These are phyloP conservation scores for Hermatobates lingyangjiaoensis DNA, from an alignment of 1,140 invertebrate species.

Conservation along the genomic window DNA sequence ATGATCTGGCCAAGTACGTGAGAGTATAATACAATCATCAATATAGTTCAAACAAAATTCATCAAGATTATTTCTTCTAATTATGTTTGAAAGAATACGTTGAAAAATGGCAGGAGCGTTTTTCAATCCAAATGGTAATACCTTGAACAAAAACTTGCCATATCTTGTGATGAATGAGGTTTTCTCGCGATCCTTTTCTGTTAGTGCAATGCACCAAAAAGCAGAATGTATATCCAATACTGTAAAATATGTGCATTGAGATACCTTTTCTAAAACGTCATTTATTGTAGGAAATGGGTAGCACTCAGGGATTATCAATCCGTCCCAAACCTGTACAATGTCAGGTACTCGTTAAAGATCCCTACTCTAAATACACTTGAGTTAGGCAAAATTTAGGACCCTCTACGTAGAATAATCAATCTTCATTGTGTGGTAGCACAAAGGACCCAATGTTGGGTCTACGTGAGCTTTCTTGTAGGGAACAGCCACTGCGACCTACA, in stretches of 20 bases:
- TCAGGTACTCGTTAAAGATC: too few relatives aligned
- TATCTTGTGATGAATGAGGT: slow-evolving; percentile 16
- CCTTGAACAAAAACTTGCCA: slow-evolving; percentile 13
- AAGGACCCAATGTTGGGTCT: too few relatives aligned
- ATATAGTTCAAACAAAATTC: slow-evolving; percentile 27
- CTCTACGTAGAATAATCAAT: too few relatives aligned
- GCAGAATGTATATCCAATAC: slow-evolving; percentile 15
- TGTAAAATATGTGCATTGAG: slow-evolving; percentile 11
- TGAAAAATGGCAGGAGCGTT: slow-evolving; percentile 21
- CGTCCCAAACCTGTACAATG: too few relatives aligned
- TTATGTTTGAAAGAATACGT: slow-evolving; percentile 21
- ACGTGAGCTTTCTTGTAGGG: too few relatives aligned
- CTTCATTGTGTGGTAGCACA: too few relatives aligned
- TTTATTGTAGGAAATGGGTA: slow-evolving; percentile 14
- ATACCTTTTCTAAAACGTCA: slow-evolving; percentile 11
- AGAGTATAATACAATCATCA: slow-evolving; percentile 17
- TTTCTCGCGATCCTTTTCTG: slow-evolving; percentile 14
- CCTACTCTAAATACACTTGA: too few relatives aligned
- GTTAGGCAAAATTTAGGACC: too few relatives aligned
- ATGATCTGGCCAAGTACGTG: slow-evolving; percentile 16
- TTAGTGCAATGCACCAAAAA: slow-evolving; percentile 15
- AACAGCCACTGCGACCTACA: too few relatives aligned
- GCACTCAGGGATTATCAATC: too few relatives aligned
- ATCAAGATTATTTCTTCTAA: slow-evolving; percentile 25
- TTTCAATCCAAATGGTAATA: slow-evolving; percentile 15